Evolutionary conservation across 35 echinoderm and acorn worm genomes (phyloP).

Genomic region (Apostichopus parvimensis): DNA sequence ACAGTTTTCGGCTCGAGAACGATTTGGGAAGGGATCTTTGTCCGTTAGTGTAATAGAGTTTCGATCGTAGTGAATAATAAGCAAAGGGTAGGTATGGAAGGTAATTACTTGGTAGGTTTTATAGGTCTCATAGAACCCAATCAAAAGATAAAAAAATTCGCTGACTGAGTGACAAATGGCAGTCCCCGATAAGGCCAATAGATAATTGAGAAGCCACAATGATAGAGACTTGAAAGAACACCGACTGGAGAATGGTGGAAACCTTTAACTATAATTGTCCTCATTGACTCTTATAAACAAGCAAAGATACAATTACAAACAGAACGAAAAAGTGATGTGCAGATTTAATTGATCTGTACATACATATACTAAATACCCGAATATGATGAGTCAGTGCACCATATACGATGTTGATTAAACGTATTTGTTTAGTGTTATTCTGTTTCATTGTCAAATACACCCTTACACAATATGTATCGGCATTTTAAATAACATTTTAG

Average conservation of each 20-base stretch:
- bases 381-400: too few relatives aligned
- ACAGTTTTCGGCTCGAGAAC: neutral
- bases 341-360: too few relatives aligned
- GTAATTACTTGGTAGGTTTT: constrained; percentile 21
- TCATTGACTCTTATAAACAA: too few relatives aligned
- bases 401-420: too few relatives aligned
- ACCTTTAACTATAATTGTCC: neutral
- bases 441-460: too few relatives aligned
- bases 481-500: too few relatives aligned
- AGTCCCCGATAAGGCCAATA: neutral
- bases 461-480: too few relatives aligned
- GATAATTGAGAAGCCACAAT: neutral
- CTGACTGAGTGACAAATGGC: constrained; percentile 2
- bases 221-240: neutral
- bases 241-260: neutral
- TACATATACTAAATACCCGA: too few relatives aligned
- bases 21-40: constrained; percentile 26
- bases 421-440: too few relatives aligned
- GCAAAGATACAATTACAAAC: too few relatives aligned
- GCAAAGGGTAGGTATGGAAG: constrained; percentile 2
- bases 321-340: too few relatives aligned
- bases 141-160: neutral
- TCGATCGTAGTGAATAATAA: constrained; percentile 25
- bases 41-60: constrained; percentile 36
- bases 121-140: neutral